Conservation (phyloP, 2,797 vertebrate species). For the Pangasius larnaudii region DNA sequence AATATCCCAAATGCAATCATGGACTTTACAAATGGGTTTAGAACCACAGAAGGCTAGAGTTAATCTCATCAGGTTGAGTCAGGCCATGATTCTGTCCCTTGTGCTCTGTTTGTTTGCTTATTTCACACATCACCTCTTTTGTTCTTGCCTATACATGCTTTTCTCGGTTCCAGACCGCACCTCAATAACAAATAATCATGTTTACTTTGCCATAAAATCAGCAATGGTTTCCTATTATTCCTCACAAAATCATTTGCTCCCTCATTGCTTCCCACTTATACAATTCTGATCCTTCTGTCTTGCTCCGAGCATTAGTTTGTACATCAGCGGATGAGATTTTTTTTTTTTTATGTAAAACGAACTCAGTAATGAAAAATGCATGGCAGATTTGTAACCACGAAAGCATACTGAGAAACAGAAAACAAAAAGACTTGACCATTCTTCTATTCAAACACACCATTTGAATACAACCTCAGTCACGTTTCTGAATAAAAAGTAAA, state of each 20-base stretch:
- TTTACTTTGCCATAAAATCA: conserved; percentile 71
- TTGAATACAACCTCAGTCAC: not conserved
- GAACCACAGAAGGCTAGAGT: conserved; percentile 22
- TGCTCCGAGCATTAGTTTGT: conserved; percentile 59
- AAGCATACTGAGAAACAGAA: conserved; percentile 30
- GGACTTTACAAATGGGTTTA: conserved; percentile 44
- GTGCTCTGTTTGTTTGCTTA: conserved; percentile 34
- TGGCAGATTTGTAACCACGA: conserved; percentile 52
- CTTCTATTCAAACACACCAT: not conserved
- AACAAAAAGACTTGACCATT: not conserved
- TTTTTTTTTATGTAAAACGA: conserved; percentile 51
- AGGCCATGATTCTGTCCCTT: conserved; percentile 27
- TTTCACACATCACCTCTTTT: conserved; percentile 33
- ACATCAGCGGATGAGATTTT: conserved; percentile 59
- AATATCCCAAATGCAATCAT: conserved; percentile 38
- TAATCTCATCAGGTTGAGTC: conserved; percentile 45
- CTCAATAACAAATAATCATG: conserved; percentile 57
- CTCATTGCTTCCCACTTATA: conserved; percentile 66
- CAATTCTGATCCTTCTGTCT: conserved; percentile 57
- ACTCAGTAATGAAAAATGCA: conserved; percentile 55
- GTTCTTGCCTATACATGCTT: not conserved
- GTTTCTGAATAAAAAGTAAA: not conserved
- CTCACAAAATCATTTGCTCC: conserved; percentile 68
- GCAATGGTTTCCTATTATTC: conserved; percentile 63
- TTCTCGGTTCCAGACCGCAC: conserved; percentile 17